phyloP scores from a whole-genome alignment of 2,113 vertebrate genomes.

The Nycticebus coucang region DNA sequence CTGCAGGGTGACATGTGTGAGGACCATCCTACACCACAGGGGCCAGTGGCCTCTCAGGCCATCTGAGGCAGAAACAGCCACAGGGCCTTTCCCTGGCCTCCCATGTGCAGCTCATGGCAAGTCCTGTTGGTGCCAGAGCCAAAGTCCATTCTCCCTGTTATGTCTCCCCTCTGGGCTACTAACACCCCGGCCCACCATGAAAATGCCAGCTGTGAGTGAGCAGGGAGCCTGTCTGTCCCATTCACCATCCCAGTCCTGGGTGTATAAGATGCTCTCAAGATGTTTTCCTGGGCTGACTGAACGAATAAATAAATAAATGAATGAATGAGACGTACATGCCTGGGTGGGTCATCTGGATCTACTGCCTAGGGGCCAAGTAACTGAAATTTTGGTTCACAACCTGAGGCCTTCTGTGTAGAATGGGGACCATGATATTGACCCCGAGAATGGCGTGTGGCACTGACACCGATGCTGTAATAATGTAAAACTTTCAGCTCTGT shows the following conservation, averaged over 20 bases:
- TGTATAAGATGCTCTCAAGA: background rate
- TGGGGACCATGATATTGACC: too few relatives aligned
- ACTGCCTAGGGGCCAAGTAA: background rate
- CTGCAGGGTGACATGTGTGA: fast-evolving
- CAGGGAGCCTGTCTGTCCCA: background rate
- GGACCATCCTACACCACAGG: fast-evolving
- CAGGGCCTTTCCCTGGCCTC: too few relatives aligned
- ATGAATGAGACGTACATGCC: background rate
- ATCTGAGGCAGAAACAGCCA: fast-evolving
- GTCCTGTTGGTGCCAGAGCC: background rate
- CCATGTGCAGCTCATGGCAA: fast-evolving
- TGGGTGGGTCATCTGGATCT: background rate
- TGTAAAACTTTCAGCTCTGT: background rate
- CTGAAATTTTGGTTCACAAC: background rate
- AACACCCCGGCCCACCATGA: background rate
- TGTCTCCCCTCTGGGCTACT: background rate
- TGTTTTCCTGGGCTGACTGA: background rate
- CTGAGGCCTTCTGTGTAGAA: background rate
- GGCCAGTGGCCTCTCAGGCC: too few relatives aligned
- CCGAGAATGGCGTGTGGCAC: background rate
- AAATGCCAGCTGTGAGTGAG: background rate
- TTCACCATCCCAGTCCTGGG: too few relatives aligned
- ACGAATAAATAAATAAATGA: background rate
- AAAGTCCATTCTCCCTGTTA: background rate
- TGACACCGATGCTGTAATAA: background rate